Evolutionary conservation across 2,797 vertebrate genomes (phyloP).

Genomic region (Bothrops alternatus): DNA sequence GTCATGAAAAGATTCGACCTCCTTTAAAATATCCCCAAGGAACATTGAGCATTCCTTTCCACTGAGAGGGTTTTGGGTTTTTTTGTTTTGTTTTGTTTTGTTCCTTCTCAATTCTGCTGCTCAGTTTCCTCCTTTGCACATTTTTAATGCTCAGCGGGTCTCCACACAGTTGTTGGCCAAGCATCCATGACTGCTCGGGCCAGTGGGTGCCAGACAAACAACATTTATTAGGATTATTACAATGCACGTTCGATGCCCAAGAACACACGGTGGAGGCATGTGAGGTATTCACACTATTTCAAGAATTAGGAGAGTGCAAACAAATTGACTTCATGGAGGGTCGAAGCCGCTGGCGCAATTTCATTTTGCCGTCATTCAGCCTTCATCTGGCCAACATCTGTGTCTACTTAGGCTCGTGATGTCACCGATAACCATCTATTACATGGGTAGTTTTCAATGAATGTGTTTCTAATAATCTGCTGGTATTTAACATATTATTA

Average conservation of each 20-base stretch:
- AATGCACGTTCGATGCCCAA: constrained; percentile 45
- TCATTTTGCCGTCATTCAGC: neutral
- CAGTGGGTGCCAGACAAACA: constrained; percentile 50
- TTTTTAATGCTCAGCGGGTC: constrained; percentile 45
- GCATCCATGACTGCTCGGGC: constrained; percentile 22
- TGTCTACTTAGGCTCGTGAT: constrained; percentile 39
- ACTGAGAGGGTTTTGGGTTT: constrained; percentile 13
- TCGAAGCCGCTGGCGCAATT: neutral
- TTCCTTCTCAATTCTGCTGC: constrained; percentile 27
- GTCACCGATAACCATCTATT: constrained; percentile 50
- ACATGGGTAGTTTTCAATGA: constrained; percentile 51
- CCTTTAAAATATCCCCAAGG: constrained; percentile 12
- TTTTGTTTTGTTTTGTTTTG: neutral
- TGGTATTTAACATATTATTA: constrained; percentile 40
- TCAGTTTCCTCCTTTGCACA: constrained; percentile 28
- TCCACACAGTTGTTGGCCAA: constrained; percentile 45
- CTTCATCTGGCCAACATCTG: constrained; percentile 45
- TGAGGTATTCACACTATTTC: constrained; percentile 49
- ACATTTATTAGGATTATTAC: constrained; percentile 45
- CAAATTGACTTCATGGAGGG: constrained; percentile 29
- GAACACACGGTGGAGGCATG: constrained; percentile 51
- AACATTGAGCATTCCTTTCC: constrained; percentile 3
- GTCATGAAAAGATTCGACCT: neutral
- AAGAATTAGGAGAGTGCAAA: constrained; percentile 51
- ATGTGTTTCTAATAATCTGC: constrained; percentile 54